These are phyloP conservation scores for Drosophila prosaltans DNA, from an alignment of 1,140 invertebrate species.

Conservation along the genomic window DNA sequence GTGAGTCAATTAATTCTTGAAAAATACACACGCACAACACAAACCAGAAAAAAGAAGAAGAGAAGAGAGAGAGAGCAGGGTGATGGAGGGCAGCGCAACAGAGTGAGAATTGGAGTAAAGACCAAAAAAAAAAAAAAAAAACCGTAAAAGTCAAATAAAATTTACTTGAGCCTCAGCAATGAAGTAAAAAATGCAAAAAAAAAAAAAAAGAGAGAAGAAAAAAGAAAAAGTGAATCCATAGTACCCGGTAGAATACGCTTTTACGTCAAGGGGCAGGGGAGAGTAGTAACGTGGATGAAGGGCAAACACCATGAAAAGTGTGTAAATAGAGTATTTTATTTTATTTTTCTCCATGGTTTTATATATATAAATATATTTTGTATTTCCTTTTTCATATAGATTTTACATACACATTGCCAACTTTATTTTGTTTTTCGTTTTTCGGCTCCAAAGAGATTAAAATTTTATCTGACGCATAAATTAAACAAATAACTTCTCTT, in stretches of 20 bases:
- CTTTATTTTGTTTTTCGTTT: constrained; percentile 67
- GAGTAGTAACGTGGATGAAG: not conserved
- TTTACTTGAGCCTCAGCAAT: constrained; percentile 28
- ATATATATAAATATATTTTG: constrained; percentile 24
- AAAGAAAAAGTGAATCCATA: constrained; percentile 58
- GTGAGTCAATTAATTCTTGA: constrained; percentile 75
- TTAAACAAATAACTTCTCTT: constrained; percentile 79
- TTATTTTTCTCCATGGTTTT: constrained; percentile 50
- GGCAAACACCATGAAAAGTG: constrained; percentile 61
- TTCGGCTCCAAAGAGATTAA: constrained; percentile 76
- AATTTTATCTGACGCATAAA: constrained; percentile 82
- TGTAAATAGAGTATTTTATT: constrained; percentile 79
- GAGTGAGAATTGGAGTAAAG: constrained; percentile 25
- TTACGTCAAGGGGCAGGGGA: not conserved
- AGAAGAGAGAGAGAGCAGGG: not conserved
- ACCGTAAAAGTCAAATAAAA: constrained; percentile 41
- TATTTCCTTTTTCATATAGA: constrained; percentile 11
- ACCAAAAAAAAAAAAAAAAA: constrained; percentile 3
- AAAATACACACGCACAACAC: constrained; percentile 57
- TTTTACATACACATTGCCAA: constrained; percentile 33
- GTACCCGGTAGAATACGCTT: constrained; percentile 61
- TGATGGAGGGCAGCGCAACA: not conserved
- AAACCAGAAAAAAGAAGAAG: constrained; percentile 28
- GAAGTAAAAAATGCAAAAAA: constrained; percentile 2
- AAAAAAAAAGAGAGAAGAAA: not conserved